Evolutionary conservation across 2,113 vertebrate genomes (phyloP).

Genomic region (Trochalopteron elliotii): DNA sequence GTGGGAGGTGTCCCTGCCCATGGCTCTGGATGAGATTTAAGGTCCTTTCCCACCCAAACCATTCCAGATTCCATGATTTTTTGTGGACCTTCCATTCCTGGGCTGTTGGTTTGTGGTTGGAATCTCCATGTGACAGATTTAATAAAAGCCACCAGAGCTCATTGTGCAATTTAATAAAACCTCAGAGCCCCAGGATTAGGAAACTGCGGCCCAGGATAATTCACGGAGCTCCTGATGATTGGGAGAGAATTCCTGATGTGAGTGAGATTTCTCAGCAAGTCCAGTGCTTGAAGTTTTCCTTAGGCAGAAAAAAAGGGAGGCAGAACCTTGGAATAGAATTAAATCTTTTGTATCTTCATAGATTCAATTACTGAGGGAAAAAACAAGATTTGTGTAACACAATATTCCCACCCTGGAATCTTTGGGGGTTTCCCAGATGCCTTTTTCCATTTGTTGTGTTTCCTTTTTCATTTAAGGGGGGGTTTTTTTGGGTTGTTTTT

Average conservation of each 20-base stretch:
- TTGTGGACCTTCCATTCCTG: background rate
- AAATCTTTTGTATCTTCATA: background rate
- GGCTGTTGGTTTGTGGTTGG: background rate
- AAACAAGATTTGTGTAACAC: background rate
- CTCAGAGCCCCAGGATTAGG: background rate
- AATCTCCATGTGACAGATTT: background rate
- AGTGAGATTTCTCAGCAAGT: background rate
- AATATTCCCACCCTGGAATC: background rate
- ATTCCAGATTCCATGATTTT: background rate
- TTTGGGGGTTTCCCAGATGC: background rate
- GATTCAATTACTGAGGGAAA: background rate
- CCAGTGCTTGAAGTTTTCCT: background rate
- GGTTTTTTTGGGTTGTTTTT: no score
- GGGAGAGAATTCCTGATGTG: background rate
- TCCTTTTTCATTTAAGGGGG: background rate
- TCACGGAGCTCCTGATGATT: background rate
- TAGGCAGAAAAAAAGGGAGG: background rate
- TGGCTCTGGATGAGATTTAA: no score
- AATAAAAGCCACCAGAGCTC: background rate
- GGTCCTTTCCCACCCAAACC: no score
- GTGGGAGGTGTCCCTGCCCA: no score
- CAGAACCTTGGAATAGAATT: background rate
- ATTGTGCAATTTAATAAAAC: background rate
- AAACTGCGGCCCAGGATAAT: background rate
- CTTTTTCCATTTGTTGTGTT: background rate